These are phyloP conservation scores for Nycteola revayana DNA, from an alignment of 2,888 invertebrate genomes.

Conservation along the genomic window DNA sequence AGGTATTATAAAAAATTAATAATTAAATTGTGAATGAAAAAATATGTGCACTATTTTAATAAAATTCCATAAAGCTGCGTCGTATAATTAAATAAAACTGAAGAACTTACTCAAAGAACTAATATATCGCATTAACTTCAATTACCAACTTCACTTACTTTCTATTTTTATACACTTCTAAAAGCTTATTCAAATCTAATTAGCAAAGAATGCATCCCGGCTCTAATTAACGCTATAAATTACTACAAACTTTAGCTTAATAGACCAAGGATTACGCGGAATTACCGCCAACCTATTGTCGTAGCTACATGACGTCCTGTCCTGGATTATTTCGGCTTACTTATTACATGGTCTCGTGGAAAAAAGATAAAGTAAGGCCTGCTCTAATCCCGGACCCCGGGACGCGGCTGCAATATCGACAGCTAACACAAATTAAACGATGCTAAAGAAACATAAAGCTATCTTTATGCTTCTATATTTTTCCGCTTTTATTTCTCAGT, in stretches of 20 bases:
- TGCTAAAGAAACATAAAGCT: constrained; percentile 10
- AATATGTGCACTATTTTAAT: too few species aligned
- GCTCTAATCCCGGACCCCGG: constrained; percentile 36
- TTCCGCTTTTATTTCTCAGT: constrained; percentile 13
- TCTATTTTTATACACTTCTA: too few species aligned
- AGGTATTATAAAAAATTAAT: too few species aligned
- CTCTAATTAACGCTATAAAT: constrained; percentile 34
- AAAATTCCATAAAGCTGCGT: too few species aligned
- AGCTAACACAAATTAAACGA: constrained; percentile 46
- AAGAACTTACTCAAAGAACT: too few species aligned
- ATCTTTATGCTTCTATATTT: constrained; percentile 22
- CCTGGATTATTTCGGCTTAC: constrained; percentile 50
- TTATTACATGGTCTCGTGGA: constrained; percentile 46
- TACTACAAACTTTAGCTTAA: constrained; percentile 30
- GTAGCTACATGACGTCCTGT: constrained; percentile 35
- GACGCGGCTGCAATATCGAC: constrained; percentile 48
- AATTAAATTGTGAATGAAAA: too few species aligned
- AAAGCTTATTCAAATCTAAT: too few species aligned
- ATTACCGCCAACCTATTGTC: constrained; percentile 47
- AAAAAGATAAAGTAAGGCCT: constrained; percentile 45
- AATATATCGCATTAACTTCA: too few species aligned
- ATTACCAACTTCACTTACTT: too few species aligned
- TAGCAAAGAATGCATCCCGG: constrained; percentile 21
- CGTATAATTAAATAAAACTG: too few species aligned
- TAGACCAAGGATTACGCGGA: constrained; percentile 38